A percentile compares a stretch with the other conserved stretches of the same genome.
These are phyloP conservation scores for Setipinna tenuifilis DNA, from an alignment of 2,797 vertebrate genomes.

Conservation along the genomic window DNA sequence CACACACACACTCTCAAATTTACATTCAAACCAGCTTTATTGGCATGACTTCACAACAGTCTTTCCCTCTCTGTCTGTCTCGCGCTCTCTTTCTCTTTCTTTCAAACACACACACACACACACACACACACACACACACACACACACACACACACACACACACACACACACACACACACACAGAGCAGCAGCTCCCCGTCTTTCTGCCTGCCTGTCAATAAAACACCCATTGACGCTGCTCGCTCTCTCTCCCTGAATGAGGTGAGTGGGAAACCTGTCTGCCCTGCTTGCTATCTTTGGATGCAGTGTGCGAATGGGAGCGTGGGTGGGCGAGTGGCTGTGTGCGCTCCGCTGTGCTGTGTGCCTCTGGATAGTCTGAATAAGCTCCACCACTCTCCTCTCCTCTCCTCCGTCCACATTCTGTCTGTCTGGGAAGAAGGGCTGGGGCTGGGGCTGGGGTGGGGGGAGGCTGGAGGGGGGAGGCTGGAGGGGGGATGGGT, in stretches of 20 bases:
- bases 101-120: not conserved
- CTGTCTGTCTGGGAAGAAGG: not conserved
- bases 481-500: not conserved
- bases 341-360: no score
- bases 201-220: conserved; percentile 35
- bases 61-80: not conserved
- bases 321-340: not conserved
- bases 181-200: conserved; percentile 32
- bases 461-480: no score
- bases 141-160: not conserved
- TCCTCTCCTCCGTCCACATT: not conserved
- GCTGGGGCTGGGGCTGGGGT: no score
- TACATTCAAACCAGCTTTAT: not conserved
- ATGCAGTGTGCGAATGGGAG: not conserved
- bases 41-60: not conserved
- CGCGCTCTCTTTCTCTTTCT: not conserved
- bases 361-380: not conserved
- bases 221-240: conserved; percentile 33
- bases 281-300: conserved; percentile 19
- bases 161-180: not conserved
- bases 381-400: not conserved
- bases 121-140: not conserved
- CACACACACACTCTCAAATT: not conserved
- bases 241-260: not conserved
- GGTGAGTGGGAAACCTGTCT: conserved; percentile 16